A percentile compares a stretch with the other conserved stretches of the same genome.
phyloP scores from a whole-genome alignment of 2,888 invertebrate species.

The Copidosoma aretas region DNA sequence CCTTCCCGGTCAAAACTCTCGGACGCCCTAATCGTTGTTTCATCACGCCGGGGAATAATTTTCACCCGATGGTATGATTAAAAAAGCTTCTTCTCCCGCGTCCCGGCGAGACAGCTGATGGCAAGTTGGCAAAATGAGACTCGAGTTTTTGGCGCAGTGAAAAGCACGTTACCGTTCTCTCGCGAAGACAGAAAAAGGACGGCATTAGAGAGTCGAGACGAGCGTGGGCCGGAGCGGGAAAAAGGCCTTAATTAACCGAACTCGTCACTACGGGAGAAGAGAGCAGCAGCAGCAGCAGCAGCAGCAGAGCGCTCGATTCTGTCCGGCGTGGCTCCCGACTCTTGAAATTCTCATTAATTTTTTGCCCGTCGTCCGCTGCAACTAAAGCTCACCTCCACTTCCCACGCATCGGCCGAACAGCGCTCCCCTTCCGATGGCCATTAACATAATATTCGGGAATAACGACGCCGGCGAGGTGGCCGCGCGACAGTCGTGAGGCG shows the following conservation, averaged over 20 bases:
- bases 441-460: slow-evolving; percentile 38
- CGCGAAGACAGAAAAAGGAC: too few relatives aligned
- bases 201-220: too few relatives aligned
- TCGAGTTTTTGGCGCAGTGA: too few relatives aligned
- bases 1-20: too few relatives aligned
- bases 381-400: neutral
- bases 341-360: slow-evolving; percentile 36
- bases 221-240: neutral
- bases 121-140: too few relatives aligned
- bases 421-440: slow-evolving; percentile 5
- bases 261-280: neutral
- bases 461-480: slow-evolving; percentile 10
- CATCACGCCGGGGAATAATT: too few relatives aligned
- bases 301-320: slow-evolving; percentile 1
- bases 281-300: slow-evolving; percentile 10
- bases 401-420: neutral
- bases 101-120: too few relatives aligned
- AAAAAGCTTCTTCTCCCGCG: too few relatives aligned
- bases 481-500: slow-evolving; percentile 12
- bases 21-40: too few relatives aligned
- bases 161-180: too few relatives aligned
- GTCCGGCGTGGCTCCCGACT: slow-evolving; percentile 6
- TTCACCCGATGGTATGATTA: too few relatives aligned
- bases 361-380: slow-evolving; percentile 5
- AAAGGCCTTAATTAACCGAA: slow-evolving; percentile 25